A percentile compares a stretch with the other conserved stretches of the same genome.
These are phyloP conservation scores for Samia ricini DNA, from an alignment of 1,140 invertebrate genomes.

Conservation along the genomic window DNA sequence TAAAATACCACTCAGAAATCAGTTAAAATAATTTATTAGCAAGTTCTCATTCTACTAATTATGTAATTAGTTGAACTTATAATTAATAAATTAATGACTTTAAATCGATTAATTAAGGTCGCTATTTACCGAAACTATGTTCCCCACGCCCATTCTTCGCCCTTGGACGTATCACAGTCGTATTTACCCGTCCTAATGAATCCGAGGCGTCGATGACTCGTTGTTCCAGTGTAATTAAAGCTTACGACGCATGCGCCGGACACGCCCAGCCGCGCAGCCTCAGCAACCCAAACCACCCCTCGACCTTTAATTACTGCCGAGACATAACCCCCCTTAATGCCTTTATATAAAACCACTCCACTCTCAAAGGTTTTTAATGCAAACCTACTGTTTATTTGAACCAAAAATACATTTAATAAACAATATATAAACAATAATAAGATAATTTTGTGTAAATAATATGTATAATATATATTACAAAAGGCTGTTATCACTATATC, in stretches of 20 bases:
- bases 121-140: constrained; percentile 17
- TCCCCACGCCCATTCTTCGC: constrained; percentile 13
- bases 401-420: no score
- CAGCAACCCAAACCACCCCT: constrained; percentile 30
- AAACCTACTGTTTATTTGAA: no score
- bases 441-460: no score
- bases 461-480: no score
- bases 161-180: constrained; percentile 10
- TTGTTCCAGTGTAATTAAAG: constrained; percentile 68
- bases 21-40: no score
- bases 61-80: neutral
- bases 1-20: no score
- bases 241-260: constrained; percentile 58
- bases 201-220: constrained; percentile 61
- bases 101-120: constrained; percentile 28
- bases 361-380: neutral
- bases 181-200: constrained; percentile 53
- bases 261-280: constrained; percentile 67
- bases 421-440: no score
- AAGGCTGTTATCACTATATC: no score
- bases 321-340: constrained; percentile 70
- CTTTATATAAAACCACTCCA: constrained; percentile 47
- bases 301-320: constrained; percentile 71
- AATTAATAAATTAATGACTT: constrained; percentile 6
- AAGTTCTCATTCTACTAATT: no score